phyloP scores from a whole-genome alignment of 2,888 invertebrate species.

The Atethmia centrago region DNA sequence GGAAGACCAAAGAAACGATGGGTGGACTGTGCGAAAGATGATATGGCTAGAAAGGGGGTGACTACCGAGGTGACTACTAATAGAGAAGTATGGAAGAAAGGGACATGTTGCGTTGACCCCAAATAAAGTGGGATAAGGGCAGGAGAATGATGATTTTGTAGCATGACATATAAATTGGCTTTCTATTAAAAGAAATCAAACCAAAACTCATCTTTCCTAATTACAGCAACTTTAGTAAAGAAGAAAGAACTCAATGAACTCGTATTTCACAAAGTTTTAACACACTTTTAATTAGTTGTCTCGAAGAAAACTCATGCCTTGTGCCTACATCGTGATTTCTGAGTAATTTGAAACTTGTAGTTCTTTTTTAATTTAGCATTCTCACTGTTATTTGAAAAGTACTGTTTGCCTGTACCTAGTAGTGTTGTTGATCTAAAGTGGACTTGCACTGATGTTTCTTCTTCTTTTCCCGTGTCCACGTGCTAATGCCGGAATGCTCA shows the following conservation, averaged over 20 bases:
- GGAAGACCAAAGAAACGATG: too few species aligned
- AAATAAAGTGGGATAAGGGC: too few species aligned
- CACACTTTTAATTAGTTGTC: constrained; percentile 51
- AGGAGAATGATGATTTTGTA: too few species aligned
- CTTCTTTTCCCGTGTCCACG: background rate
- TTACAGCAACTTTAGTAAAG: constrained; percentile 26
- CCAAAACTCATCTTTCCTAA: constrained; percentile 3
- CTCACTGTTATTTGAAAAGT: constrained; percentile 21
- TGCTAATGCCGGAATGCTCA: too few species aligned
- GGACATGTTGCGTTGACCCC: too few species aligned
- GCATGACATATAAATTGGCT: background rate
- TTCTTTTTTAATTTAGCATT: constrained; percentile 27
- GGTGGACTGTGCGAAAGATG: too few species aligned
- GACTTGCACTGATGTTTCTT: background rate
- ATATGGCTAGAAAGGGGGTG: too few species aligned
- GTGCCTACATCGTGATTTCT: background rate
- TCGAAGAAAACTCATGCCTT: constrained; percentile 17
- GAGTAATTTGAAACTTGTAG: constrained; percentile 40
- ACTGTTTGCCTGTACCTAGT: background rate
- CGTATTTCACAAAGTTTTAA: constrained; percentile 18
- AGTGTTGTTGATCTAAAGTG: background rate
- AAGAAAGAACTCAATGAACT: constrained; percentile 20
- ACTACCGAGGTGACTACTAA: too few species aligned
- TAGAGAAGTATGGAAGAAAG: too few species aligned
- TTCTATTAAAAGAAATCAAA: background rate